Evolutionary conservation across 2,888 invertebrate species (phyloP).

Genomic region (Onchidella celtica): DNA sequence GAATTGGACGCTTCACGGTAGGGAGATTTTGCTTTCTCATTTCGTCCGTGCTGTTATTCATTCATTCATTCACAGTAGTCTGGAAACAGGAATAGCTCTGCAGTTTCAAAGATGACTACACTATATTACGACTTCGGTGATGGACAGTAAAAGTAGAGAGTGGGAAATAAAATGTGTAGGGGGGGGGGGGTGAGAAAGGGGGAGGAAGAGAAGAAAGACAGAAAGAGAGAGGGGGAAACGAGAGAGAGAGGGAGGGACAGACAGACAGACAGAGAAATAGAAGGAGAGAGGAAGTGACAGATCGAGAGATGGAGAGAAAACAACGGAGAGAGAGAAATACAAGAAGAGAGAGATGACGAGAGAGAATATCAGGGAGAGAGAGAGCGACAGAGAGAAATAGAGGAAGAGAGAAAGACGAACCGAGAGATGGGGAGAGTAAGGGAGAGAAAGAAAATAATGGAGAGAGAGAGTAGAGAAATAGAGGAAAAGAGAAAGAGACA

Average conservation of each 20-base stretch:
- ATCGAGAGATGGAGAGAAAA: conserved; percentile 13
- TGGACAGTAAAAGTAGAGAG: conserved; percentile 12
- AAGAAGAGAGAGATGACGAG: not conserved
- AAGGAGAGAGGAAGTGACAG: not conserved
- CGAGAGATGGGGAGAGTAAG: too few relatives aligned
- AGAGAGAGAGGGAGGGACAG: conserved; percentile 7
- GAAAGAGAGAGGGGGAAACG: not conserved
- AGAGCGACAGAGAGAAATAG: not conserved
- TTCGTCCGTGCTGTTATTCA: too few relatives aligned
- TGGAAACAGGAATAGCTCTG: too few relatives aligned
- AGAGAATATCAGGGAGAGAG: not conserved
- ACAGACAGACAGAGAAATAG: conserved; percentile 11
- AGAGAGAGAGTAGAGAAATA: not conserved
- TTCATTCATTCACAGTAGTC: too few relatives aligned
- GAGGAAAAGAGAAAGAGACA: conserved; percentile 10
- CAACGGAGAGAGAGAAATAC: not conserved
- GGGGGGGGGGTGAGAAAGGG: conserved; percentile 24
- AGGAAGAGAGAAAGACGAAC: not conserved
- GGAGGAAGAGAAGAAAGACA: conserved; percentile 7
- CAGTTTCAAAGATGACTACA: too few relatives aligned
- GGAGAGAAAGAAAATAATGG: not conserved
- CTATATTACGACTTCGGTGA: too few relatives aligned
- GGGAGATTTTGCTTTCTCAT: too few relatives aligned
- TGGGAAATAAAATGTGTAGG: conserved; percentile 8
- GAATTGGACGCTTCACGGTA: too few relatives aligned